Conservation (phyloP, 2,888 invertebrate species). For the Oegoconia quadripuncta region DNA sequence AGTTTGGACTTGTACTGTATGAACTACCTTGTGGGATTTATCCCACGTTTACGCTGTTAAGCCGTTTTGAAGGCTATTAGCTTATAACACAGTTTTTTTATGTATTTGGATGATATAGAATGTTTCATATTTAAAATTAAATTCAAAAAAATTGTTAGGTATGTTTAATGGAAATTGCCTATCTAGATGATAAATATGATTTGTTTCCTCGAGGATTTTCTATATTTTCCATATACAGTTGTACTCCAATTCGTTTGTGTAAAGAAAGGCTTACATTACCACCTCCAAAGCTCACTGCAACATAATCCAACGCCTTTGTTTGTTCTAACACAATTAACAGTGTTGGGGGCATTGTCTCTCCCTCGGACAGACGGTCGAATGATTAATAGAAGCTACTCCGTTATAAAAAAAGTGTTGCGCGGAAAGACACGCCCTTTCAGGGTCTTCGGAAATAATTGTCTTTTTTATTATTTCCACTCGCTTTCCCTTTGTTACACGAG, state of each 20-base stretch:
- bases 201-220: too few relatives aligned
- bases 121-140: too few relatives aligned
- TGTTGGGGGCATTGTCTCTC: slow-evolving; percentile 35
- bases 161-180: too few relatives aligned
- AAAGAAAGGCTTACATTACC: background rate
- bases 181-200: too few relatives aligned
- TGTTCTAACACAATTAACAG: slow-evolving; percentile 44
- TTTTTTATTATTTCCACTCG: slow-evolving; percentile 14
- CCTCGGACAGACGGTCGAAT: slow-evolving; percentile 34
- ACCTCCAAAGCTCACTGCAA: background rate
- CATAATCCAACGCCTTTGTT: slow-evolving; percentile 20
- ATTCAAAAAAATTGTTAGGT: too few relatives aligned
- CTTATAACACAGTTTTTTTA: too few relatives aligned
- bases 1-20: too few relatives aligned
- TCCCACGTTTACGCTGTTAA: too few relatives aligned
- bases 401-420: slow-evolving; percentile 23
- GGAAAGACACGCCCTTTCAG: slow-evolving; percentile 19
- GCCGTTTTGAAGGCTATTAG: too few relatives aligned
- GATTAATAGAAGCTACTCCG: slow-evolving; percentile 39
- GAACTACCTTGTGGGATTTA: too few relatives aligned
- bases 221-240: too few relatives aligned
- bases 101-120: too few relatives aligned
- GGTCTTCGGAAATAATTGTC: slow-evolving; percentile 21
- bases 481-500: slow-evolving; percentile 10
- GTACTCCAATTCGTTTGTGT: background rate